Evolutionary conservation across 2,888 invertebrate genomes (phyloP).

Genomic region (Drosophila parthenogenetica): DNA sequence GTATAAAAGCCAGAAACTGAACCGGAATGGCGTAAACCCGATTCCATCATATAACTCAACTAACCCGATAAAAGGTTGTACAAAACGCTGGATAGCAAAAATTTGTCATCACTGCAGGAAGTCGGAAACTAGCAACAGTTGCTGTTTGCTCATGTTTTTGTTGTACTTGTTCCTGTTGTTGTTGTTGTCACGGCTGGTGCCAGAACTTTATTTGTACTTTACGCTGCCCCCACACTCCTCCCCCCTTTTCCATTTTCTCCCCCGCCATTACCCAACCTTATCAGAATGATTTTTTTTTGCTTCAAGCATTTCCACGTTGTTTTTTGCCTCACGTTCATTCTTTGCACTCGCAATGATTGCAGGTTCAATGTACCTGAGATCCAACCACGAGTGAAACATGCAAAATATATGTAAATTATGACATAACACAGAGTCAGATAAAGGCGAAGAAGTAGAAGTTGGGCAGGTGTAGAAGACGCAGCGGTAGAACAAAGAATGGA

Average conservation of each 20-base stretch:
- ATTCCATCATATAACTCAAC: constrained; percentile 12
- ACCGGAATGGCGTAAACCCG: constrained; percentile 18
- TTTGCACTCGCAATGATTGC: constrained; percentile 60
- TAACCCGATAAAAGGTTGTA: constrained; percentile 34
- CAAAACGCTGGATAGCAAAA: constrained; percentile 56
- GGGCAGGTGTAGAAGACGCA: background rate
- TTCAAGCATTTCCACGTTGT: constrained; percentile 23
- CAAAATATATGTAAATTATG: constrained; percentile 79
- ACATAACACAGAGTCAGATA: constrained; percentile 53
- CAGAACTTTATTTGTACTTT: constrained; percentile 59
- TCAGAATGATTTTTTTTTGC: constrained; percentile 37
- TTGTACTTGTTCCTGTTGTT: constrained; percentile 41
- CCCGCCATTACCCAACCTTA: constrained; percentile 29
- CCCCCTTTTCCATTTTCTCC: background rate
- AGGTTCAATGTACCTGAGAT: constrained; percentile 74
- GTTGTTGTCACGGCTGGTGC: constrained; percentile 56
- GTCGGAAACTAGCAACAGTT: constrained; percentile 80
- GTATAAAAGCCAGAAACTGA: constrained; percentile 11
- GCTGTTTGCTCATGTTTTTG: constrained; percentile 43
- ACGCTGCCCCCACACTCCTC: background rate
- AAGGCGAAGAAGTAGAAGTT: constrained; percentile 2
- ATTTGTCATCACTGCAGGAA: constrained; percentile 79
- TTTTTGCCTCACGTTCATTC: constrained; percentile 5
- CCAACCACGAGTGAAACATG: constrained; percentile 57
- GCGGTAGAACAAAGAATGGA: background rate